Percentiles rank a stretch among this genome's conserved stretches.
Evolutionary conservation across 2,797 vertebrate species (phyloP).

Genomic region (Malurus leucopterus): DNA sequence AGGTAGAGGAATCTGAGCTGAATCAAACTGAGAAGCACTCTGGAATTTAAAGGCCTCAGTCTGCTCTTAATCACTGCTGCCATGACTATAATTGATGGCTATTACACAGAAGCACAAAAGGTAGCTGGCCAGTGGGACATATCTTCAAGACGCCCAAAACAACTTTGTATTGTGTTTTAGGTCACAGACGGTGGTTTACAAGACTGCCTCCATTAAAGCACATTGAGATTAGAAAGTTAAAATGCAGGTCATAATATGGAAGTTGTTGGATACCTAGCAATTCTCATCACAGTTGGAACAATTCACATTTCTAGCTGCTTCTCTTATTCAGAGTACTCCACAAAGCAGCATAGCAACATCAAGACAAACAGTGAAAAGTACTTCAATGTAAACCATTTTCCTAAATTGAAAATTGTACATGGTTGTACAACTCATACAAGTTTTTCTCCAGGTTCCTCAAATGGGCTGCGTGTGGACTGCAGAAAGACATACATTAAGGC

Average conservation of each 20-base stretch:
- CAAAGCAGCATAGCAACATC: neutral
- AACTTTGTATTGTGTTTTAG: neutral
- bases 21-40: neutral
- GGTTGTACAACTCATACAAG: neutral
- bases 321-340: neutral
- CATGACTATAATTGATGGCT: neutral
- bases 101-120: neutral
- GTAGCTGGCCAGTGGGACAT: neutral
- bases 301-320: neutral
- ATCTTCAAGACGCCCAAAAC: neutral
- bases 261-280: neutral
- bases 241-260: neutral
- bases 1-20: neutral
- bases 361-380: neutral
- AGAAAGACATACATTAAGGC: neutral
- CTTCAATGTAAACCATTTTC: neutral
- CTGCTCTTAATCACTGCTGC: neutral
- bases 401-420: neutral
- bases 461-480: neutral
- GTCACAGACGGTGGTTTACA: neutral
- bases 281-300: neutral
- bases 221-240: neutral
- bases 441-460: neutral
- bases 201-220: neutral
- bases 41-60: neutral